Evolutionary conservation across 2,113 vertebrate species (phyloP), one percentile per base, ranked within the genome.

Genomic region (Pseudolaguvia tuberculata): DNA sequence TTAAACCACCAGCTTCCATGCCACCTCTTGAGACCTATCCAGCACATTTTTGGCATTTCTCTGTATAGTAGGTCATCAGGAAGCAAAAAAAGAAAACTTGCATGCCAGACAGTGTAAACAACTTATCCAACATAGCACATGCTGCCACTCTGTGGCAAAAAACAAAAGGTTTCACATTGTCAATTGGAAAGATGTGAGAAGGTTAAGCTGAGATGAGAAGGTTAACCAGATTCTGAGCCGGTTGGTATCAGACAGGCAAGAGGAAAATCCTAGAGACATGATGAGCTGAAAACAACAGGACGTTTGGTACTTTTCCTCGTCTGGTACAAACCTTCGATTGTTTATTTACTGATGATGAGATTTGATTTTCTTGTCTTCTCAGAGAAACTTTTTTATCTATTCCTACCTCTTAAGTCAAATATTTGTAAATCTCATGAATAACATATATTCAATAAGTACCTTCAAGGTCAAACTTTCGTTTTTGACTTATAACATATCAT

Each of bases 81-180:
- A 71, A 55, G 48, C 58, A 62, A 48, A 71, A 35, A 47, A 20
- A 63, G 57, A 55, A 70, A 68, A 31, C 58, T 63, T 29, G 57
- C 66, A 71, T 23, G 21, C 82, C 86, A 87, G 82, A 83, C 55
- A 76, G 42, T 53, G 67, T 80, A 84, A 82, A 82, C 77, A 85
- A 82, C 80, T 85, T 86, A 55, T 62, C 29, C 56, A 52, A 59
- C 45, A 39, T 51, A 27, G 56, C 66, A 52, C 31, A 70, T 15
- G 55, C 27, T 17, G 58, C 55, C 69, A 59, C 81, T 42, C 69
- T 78, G 45, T 50, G 57, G 71, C 59, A 63, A 65, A 50, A 63
- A 21, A 27, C 27, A 45, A 29, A 63, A 73, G 47, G 25, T 61
- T 31, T 61, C 48, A 61, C 57, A 18, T 23, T 51, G 18, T 25